Evolutionary conservation across 2,888 invertebrate genomes (phyloP).

Genomic region (Oasisia sp.): DNA sequence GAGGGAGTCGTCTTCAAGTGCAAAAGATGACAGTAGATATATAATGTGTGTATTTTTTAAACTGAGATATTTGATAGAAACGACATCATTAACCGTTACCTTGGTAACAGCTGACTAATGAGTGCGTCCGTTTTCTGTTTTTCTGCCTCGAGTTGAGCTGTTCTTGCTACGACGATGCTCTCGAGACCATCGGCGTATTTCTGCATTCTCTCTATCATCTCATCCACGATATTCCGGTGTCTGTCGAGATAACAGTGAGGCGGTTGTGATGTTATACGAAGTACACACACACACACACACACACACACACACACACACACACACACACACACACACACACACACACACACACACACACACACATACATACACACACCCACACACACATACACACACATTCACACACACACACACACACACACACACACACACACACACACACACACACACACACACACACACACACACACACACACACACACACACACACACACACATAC

Average conservation of each 20-base stretch:
- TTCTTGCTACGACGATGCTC: constrained; percentile 90
- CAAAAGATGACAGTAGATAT: background rate
- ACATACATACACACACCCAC: too few relatives aligned
- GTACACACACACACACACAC: too few relatives aligned
- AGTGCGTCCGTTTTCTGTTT: constrained; percentile 96
- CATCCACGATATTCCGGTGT: constrained; percentile 72
- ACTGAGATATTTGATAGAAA: too few relatives aligned
- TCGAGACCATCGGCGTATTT: constrained; percentile 93
- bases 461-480: background rate
- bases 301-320: too few relatives aligned
- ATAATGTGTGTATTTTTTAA: too few relatives aligned
- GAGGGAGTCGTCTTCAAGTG: too few relatives aligned
- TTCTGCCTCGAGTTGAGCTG: constrained; percentile 93
- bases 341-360: background rate
- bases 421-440: too few relatives aligned
- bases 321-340: too few relatives aligned
- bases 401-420: too few relatives aligned
- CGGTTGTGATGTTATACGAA: too few relatives aligned
- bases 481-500: too few relatives aligned
- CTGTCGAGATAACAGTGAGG: constrained; percentile 33
- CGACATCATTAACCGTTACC: constrained; percentile 66
- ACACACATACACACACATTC: background rate
- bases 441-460: too few relatives aligned
- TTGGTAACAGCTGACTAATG: constrained; percentile 90
- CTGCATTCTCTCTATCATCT: constrained; percentile 92